Evolutionary conservation across 2,113 vertebrate genomes (phyloP).

Genomic region (Synodontis membranacea): DNA sequence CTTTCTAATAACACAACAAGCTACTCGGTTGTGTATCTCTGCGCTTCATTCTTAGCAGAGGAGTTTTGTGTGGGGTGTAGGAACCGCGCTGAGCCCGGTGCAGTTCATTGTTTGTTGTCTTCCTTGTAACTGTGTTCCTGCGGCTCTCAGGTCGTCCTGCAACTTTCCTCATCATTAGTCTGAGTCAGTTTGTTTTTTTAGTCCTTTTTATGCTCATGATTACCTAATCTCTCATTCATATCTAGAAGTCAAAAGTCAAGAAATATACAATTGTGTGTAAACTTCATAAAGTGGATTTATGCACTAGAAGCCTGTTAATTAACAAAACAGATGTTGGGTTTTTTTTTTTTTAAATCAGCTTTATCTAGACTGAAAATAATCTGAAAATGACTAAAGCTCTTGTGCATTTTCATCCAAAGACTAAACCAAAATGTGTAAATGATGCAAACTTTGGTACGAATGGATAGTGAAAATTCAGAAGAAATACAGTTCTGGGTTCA

Average conservation of each 20-base stretch:
- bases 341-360: not conserved
- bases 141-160: not conserved
- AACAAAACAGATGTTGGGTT: not conserved
- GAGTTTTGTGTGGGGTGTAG: not conserved
- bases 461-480: not conserved
- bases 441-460: not conserved
- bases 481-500: not conserved
- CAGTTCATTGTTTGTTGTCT: not conserved
- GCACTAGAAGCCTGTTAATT: not conserved
- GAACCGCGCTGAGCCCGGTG: not conserved
- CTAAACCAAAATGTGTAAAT: not conserved
- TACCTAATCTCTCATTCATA: too few relatives aligned
- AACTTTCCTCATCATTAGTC: not conserved
- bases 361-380: not conserved
- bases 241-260: too few relatives aligned
- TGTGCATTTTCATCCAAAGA: not conserved
- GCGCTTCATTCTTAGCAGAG: too few relatives aligned
- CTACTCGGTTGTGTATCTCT: too few relatives aligned
- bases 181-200: not conserved
- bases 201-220: not conserved
- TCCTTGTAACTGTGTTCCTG: not conserved
- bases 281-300: not conserved
- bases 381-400: not conserved
- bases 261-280: not conserved
- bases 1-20: too few relatives aligned